A percentile compares a stretch with the other conserved stretches of the same genome.
Conservation (phyloP, 2,113 vertebrate species). For the Holacanthus passer region DNA sequence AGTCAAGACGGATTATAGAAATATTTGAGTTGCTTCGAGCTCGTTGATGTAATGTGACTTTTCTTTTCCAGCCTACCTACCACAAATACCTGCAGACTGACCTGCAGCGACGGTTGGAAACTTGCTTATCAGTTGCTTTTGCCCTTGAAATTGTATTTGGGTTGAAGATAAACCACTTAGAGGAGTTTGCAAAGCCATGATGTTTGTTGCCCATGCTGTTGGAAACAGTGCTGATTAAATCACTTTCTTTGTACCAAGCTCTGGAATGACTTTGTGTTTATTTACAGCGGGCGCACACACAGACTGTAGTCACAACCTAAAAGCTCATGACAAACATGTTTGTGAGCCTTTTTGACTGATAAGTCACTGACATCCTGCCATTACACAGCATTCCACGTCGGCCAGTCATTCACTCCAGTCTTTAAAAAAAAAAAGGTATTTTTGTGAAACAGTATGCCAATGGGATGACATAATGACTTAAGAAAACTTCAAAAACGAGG, state of each 20-base stretch:
- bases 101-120: conserved; percentile 46
- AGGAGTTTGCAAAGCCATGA: conserved; percentile 68
- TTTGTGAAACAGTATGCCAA: not conserved
- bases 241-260: conserved; percentile 63
- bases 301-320: conserved; percentile 5
- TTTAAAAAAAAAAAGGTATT: not conserved
- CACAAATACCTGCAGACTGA: conserved; percentile 44
- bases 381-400: conserved; percentile 29
- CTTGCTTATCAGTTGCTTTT: conserved; percentile 49
- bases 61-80: conserved; percentile 4
- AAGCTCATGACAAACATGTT: conserved; percentile 15
- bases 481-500: conserved; percentile 25
- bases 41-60: conserved; percentile 11
- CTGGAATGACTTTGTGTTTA: conserved; percentile 55
- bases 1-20: conserved; percentile 16
- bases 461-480: conserved; percentile 1
- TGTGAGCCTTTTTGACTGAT: conserved; percentile 20
- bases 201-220: conserved; percentile 72
- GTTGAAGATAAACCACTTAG: conserved; percentile 64
- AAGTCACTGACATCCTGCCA: conserved; percentile 31
- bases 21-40: not conserved
- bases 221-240: conserved; percentile 76
- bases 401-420: conserved; percentile 32
- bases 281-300: conserved; percentile 27
- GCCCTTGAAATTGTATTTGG: conserved; percentile 56